Evolutionary conservation across 2,113 vertebrate species (phyloP).

Genomic region (Charina bottae): DNA sequence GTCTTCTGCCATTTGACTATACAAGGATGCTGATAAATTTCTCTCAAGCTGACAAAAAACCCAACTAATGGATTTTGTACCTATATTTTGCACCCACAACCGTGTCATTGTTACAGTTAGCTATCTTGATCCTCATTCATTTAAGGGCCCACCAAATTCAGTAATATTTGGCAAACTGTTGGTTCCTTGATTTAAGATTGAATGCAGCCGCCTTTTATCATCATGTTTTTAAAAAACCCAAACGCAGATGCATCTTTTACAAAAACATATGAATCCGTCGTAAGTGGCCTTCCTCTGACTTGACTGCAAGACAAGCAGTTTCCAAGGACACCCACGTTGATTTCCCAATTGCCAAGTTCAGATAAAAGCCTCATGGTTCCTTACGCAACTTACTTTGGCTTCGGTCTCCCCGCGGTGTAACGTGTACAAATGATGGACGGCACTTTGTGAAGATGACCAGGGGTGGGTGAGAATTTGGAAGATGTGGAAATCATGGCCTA

Average conservation of each 20-base stretch:
- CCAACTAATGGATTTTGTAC: neutral
- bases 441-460: constrained; percentile 94
- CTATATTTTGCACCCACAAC: neutral
- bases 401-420: constrained; percentile 98
- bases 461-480: constrained; percentile 98
- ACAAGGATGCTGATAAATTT: constrained; percentile 68
- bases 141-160: neutral
- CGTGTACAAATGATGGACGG: constrained; percentile 96
- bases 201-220: constrained; percentile 59
- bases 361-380: constrained; percentile 51
- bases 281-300: constrained; percentile 53
- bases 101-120: no score
- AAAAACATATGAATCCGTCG: constrained; percentile 39
- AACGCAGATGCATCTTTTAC: neutral
- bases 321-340: constrained; percentile 66
- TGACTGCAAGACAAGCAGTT: constrained; percentile 59
- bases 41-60: constrained; percentile 62
- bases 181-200: neutral
- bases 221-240: neutral
- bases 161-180: neutral
- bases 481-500: constrained; percentile 97
- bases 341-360: constrained; percentile 52
- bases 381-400: constrained; percentile 88
- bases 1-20: constrained; percentile 61
- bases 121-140: neutral